Conservation (phyloP, 2,113 vertebrate species). For the Nymphicus hollandicus region DNA sequence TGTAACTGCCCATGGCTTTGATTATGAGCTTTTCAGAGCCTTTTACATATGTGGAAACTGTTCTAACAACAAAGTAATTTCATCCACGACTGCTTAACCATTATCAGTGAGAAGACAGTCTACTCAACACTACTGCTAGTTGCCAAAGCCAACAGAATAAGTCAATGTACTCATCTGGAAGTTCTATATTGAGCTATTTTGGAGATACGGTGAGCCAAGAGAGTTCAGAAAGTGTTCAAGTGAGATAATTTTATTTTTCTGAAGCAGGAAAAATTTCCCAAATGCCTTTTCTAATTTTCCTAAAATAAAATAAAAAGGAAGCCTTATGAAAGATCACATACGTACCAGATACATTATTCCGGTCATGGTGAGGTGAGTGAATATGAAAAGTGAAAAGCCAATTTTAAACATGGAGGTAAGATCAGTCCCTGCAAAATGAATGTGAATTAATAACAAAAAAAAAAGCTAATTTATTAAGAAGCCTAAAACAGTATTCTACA, state of each 20-base stretch:
- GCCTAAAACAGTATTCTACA: neutral
- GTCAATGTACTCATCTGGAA: slow-evolving; percentile 40
- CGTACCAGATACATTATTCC: neutral
- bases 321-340: neutral
- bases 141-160: slow-evolving; percentile 48
- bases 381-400: neutral
- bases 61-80: slow-evolving; percentile 25
- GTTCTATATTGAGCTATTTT: neutral
- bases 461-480: neutral
- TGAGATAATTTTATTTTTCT: slow-evolving; percentile 45
- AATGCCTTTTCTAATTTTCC: slow-evolving; percentile 17
- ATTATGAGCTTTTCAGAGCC: neutral
- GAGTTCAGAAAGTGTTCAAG: neutral
- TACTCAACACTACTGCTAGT: neutral
- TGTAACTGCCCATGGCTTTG: neutral
- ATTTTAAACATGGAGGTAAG: neutral
- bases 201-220: neutral
- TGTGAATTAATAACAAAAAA: neutral
- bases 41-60: neutral
- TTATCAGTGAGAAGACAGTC: neutral
- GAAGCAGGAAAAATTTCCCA: neutral
- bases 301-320: neutral
- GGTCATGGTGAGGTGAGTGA: neutral
- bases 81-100: neutral
- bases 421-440: neutral